A percentile compares a stretch with the other conserved stretches of the same genome.
Evolutionary conservation across 2,113 vertebrate genomes (phyloP).

Genomic region (Sula dactylatra): DNA sequence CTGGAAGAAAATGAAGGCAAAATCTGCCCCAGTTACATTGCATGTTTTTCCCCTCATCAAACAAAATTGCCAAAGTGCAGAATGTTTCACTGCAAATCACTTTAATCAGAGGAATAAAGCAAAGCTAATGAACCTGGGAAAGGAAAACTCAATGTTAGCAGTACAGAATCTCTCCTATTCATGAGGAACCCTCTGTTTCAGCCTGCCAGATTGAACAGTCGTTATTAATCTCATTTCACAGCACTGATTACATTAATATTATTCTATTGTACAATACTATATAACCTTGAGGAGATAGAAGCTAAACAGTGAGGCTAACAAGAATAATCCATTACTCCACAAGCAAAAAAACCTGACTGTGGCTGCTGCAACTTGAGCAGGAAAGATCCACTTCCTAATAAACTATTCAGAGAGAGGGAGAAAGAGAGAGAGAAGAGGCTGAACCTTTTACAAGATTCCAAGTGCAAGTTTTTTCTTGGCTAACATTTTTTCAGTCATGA

Average conservation of each 20-base stretch:
- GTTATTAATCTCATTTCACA: conserved; percentile 1
- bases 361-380: background rate
- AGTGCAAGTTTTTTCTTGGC: background rate
- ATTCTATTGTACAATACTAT: background rate
- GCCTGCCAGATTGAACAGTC: background rate
- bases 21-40: rapidly evolving
- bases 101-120: background rate
- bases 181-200: background rate
- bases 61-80: background rate
- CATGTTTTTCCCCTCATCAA: background rate
- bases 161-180: background rate
- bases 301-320: background rate
- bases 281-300: background rate
- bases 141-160: background rate
- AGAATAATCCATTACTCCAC: background rate
- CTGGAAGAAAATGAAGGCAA: background rate
- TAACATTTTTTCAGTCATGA: background rate
- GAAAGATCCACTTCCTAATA: background rate
- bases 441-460: background rate
- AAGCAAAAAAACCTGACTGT: background rate
- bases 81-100: background rate
- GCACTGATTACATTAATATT: conserved; percentile 1
- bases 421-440: background rate
- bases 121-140: background rate
- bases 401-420: background rate